Evolutionary conservation across 2,113 vertebrate species (phyloP).

Genomic region (Mirza zaza): DNA sequence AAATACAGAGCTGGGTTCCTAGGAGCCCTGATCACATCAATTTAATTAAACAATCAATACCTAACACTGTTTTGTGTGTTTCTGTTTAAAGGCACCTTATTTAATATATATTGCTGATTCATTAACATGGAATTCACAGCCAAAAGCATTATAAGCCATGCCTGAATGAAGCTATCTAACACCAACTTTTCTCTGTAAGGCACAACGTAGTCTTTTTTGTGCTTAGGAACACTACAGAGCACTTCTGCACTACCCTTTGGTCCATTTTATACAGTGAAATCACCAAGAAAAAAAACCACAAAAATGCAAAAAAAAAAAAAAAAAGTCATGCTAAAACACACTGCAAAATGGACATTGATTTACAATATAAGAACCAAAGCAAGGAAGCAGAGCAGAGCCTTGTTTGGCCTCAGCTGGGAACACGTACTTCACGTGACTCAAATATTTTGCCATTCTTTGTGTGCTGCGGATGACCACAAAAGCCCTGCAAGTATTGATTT

Average conservation of each 20-base stretch:
- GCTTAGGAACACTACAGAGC: not conserved
- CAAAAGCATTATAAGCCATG: not conserved
- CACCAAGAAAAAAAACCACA: not conserved
- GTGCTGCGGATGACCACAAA: not conserved
- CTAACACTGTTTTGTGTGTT: not conserved
- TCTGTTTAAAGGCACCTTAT: conserved; percentile 5
- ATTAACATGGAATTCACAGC: not conserved
- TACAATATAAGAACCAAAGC: not conserved
- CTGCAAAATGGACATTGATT: not conserved
- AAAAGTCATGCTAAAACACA: not conserved
- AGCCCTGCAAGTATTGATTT: not conserved
- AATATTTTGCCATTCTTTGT: not conserved
- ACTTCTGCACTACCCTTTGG: not conserved
- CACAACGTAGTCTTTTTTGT: not conserved
- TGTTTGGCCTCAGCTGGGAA: not conserved
- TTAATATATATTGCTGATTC: not conserved
- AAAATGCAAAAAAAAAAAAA: not conserved
- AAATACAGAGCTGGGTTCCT: not conserved
- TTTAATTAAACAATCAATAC: not conserved
- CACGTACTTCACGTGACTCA: not conserved
- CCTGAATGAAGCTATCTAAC: not conserved
- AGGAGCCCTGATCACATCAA: not conserved
- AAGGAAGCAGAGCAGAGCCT: not conserved
- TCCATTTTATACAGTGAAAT: not conserved
- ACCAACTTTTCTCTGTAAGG: not conserved